These are phyloP conservation scores for Drosophila koepferae DNA, from an alignment of 2,888 invertebrate species.

Conservation along the genomic window DNA sequence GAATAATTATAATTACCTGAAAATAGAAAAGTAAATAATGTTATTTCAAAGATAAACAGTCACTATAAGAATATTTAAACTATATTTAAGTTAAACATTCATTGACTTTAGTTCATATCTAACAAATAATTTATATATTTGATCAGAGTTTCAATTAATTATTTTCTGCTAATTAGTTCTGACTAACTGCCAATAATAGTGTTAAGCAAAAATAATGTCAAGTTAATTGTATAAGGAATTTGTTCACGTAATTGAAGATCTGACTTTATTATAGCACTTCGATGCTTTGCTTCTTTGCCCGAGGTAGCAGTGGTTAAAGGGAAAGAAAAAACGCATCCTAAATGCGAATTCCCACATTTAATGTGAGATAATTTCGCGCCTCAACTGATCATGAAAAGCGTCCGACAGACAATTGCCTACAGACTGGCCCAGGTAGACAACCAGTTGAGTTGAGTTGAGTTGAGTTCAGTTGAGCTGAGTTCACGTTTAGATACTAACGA, in stretches of 20 bases:
- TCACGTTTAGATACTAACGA: constrained; percentile 45
- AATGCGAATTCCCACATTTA: constrained; percentile 65
- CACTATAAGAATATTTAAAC: neutral
- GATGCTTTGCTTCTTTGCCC: constrained; percentile 3
- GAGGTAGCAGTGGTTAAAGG: constrained; percentile 5
- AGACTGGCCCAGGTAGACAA: constrained; percentile 42
- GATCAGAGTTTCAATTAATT: neutral
- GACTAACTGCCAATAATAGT: neutral
- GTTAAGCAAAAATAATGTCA: neutral
- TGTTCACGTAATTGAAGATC: constrained; percentile 36
- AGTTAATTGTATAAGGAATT: constrained; percentile 20
- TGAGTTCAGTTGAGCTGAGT: constrained; percentile 32
- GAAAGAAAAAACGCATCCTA: constrained; percentile 12
- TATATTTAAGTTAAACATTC: neutral
- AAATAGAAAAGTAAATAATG: constrained; percentile 24
- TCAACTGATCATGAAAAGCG: constrained; percentile 52
- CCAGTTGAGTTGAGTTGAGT: constrained; percentile 24
- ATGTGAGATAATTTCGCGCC: constrained; percentile 68
- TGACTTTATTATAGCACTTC: neutral
- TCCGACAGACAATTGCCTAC: constrained; percentile 38
- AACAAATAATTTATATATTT: neutral
- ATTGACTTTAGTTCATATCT: neutral
- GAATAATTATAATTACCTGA: constrained; percentile 53
- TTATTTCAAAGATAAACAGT: no score
- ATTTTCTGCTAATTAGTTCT: no score